Base-by-base conservation (phyloP, 2,888 invertebrate species). In the Epinotia brunnichana region DNA sequence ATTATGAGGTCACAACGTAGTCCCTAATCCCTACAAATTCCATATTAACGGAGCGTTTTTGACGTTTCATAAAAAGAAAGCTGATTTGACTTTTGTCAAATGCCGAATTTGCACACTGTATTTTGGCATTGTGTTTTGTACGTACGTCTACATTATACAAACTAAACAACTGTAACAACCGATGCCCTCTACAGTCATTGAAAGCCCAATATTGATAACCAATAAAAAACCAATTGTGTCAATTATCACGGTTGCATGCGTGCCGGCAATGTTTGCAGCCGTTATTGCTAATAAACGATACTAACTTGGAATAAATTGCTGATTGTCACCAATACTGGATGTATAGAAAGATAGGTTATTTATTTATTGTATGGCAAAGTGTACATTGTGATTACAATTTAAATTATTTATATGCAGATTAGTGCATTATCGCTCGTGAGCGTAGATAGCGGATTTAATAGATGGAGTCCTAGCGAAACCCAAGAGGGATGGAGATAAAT, bases 151-250 rank as follows among this genome's bases (percentile, higher is more conserved):
- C n/a, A 41, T 2, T n/a, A 44, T 4, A 3, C 44, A 3, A 44
- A 44, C 2, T 15, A 39, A 51, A 44, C 24, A 11, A 5, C 54
- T 13, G 11, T 3, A 56, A 44, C 29, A 21, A n/a, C 21, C 3
- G 17, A 21, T 48, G 62, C 41, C 54, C 69, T 70, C 70, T 57
- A 57, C 48, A 44, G 29, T 44, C n/a, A 69, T 44, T 41, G 59
- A 51, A 53, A 66, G 24, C 17, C 19, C 29, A 44, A 67, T 56
- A 72, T 54, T 35, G 60, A 35, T 54, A 44, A 71, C 13, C 67
- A 67, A 61, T 67, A 67, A 67, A 13, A 21, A 15, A 61, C n/a
- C 71, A 67, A 71, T 71, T 67, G 61, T 21, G 48, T 56, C 61
- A 54, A 72, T 72, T 72, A 67, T 66, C 17, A 44, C 66, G 19